Base-by-base conservation (phyloP, 2,113 vertebrate species). In the Saguinus imperator region DNA sequence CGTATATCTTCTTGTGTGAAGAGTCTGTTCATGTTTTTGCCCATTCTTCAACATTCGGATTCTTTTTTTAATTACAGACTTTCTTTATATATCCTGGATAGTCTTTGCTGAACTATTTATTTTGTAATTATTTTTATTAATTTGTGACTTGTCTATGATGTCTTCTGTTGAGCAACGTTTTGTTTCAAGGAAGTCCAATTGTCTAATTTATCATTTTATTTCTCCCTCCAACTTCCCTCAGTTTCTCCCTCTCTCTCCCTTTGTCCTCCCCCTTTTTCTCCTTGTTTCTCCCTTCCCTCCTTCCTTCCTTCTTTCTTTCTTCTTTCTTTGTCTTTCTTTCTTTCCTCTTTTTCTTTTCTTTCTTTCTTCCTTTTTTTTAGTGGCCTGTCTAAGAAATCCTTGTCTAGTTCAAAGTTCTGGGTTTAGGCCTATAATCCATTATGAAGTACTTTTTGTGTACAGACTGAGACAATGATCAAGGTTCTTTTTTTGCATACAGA, bases 231-330 rank as follows among this genome's bases (percentile, higher is more conserved):
- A 25, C 50, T 20, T 11, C 50, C 1, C 32, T 76, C 77, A 4
- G 16, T 52, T 7, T 52, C 48, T 14, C 75, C 27, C 43, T 45
- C 48, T 20, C 57, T 8, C 16, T 58, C 27, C 37, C 23, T n/a
- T 27, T 80, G 12, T 40, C 25, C 40, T 25, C 17, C 72, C 12
- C 11, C 37, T 27, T 37, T 75, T 23, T 25, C 43, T 50, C 6
- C 27, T 64, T 64, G 11, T 29, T 64, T 64, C 11, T 64, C 1
- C 3, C 9, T 4, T 9, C 0, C 0, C 0, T 23, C 2, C 10
- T 11, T 61, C 1, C 25, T 23, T 57, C 25, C 1, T 13, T 29
- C 25, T 61, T 0, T 4, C 9, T 61, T 0, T 11, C 8, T 61
- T 27, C 11, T 14, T 50, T 50, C 50, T 50, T 8, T 21, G 0